Evolutionary conservation across 2,797 vertebrate genomes (phyloP).

Genomic region (Sitta carolinensis): DNA sequence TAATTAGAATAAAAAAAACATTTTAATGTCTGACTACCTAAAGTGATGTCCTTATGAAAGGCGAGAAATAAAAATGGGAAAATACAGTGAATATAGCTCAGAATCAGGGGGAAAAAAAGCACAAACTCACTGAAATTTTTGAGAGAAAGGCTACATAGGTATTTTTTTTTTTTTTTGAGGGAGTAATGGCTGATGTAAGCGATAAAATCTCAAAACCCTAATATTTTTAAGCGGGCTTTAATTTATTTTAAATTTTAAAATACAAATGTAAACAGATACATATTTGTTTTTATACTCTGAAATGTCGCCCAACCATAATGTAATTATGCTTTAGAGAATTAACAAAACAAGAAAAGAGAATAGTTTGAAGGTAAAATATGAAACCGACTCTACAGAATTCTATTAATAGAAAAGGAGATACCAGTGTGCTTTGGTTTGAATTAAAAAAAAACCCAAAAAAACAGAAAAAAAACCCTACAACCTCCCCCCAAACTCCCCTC

Average conservation of each 20-base stretch:
- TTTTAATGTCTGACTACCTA: background rate
- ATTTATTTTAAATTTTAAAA: background rate
- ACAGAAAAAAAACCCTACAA: background rate
- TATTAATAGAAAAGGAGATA: background rate
- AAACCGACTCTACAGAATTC: background rate
- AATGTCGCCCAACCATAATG: background rate
- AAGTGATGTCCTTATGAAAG: background rate
- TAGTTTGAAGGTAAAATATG: background rate
- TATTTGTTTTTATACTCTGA: background rate
- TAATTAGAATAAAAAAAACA: background rate
- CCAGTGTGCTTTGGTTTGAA: background rate
- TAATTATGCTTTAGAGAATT: background rate
- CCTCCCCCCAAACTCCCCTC: background rate
- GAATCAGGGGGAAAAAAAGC: accelerated
- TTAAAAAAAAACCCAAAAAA: accelerated
- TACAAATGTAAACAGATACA: background rate
- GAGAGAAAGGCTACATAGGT: background rate
- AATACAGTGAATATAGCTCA: background rate
- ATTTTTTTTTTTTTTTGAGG: background rate
- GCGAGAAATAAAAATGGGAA: background rate
- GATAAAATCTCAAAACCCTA: background rate
- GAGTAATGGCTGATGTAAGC: background rate
- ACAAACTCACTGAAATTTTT: background rate
- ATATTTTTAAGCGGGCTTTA: accelerated
- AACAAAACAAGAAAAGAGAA: background rate